phyloP scores from a whole-genome alignment of 2,797 vertebrate species.

The Antennarius maculatus region DNA sequence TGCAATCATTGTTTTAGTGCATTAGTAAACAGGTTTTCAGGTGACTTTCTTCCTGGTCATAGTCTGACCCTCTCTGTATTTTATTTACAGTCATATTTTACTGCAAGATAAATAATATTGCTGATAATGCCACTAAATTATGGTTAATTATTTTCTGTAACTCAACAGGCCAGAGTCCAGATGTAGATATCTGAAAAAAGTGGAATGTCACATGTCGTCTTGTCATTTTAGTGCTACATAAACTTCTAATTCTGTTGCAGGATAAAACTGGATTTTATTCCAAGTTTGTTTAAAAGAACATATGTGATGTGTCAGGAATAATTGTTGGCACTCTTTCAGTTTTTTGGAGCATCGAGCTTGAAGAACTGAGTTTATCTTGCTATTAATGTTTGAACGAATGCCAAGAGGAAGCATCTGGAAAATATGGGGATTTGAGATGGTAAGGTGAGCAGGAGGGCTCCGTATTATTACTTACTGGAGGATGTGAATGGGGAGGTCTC shows the following conservation, averaged over 20 bases:
- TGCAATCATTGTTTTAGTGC: too few relatives aligned
- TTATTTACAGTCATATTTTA: slow-evolving; percentile 1
- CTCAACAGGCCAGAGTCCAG: slow-evolving; percentile 12
- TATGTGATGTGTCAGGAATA: not conserved
- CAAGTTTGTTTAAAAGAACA: not conserved
- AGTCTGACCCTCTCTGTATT: not conserved
- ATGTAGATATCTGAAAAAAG: not conserved
- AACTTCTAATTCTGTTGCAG: not conserved
- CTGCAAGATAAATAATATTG: not conserved
- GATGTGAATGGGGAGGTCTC: slow-evolving; percentile 8
- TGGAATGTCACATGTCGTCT: not conserved
- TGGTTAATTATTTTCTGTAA: not conserved
- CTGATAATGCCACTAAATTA: not conserved
- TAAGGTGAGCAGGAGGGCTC: not conserved
- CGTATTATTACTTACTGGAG: slow-evolving; percentile 29
- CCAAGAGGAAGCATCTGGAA: slow-evolving; percentile 45
- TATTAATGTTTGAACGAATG: not conserved
- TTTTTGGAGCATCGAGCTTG: not conserved
- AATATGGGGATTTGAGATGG: not conserved
- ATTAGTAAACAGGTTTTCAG: not conserved
- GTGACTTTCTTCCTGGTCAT: not conserved
- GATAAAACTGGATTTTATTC: not conserved
- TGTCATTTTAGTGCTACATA: not conserved
- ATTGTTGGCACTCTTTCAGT: not conserved
- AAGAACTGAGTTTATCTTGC: slow-evolving; percentile 15